These are phyloP conservation scores for Ptiloglossa arizonensis DNA, from an alignment of 1,140 invertebrate genomes.

Conservation along the genomic window DNA sequence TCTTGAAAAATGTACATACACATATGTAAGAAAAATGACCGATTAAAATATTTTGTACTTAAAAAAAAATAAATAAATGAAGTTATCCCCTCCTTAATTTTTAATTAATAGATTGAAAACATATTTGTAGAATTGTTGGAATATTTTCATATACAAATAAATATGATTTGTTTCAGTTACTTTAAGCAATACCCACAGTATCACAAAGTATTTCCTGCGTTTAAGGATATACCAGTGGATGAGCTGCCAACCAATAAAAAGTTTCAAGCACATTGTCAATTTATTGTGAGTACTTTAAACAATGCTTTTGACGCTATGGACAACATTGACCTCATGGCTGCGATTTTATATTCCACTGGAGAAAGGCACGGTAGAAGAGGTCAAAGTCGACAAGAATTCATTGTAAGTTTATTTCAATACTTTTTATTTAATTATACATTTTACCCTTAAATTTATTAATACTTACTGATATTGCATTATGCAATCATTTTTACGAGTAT, in stretches of 20 bases:
- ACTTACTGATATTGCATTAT: no score
- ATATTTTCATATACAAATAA: neutral
- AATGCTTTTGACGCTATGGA: conserved; percentile 85
- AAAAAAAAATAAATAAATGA: no score
- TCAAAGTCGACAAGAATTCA: conserved; percentile 71
- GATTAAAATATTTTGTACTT: no score
- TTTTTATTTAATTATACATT: neutral
- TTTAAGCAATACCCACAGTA: conserved; percentile 85
- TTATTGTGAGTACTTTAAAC: conserved; percentile 85
- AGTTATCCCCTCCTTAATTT: no score
- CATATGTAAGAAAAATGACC: no score
- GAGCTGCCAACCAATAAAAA: conserved; percentile 83
- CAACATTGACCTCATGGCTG: conserved; percentile 84
- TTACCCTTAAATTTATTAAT: neutral
- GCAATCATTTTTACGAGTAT: no score
- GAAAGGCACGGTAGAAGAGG: conserved; percentile 83
- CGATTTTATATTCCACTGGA: conserved; percentile 84
- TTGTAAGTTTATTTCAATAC: conserved; percentile 26
- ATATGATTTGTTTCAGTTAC: conserved; percentile 79
- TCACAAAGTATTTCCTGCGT: conserved; percentile 84
- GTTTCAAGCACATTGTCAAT: conserved; percentile 86
- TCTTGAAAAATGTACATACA: no score
- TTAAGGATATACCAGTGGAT: conserved; percentile 83
- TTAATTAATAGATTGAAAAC: no score
- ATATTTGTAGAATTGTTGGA: no score